Conservation (phyloP, 2,113 vertebrate species). For the Nestor notabilis region DNA sequence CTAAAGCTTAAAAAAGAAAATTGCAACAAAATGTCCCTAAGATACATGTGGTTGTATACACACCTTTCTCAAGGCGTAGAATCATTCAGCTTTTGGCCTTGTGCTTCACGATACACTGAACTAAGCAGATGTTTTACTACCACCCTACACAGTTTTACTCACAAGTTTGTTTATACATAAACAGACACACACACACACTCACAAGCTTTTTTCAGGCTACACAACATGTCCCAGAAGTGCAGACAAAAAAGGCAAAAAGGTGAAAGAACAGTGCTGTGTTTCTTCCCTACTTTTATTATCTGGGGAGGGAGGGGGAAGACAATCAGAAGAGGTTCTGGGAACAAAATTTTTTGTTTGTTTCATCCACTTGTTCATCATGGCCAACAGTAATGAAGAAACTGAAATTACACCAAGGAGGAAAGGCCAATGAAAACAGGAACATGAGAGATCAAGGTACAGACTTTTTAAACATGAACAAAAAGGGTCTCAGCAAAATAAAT, state of each 20-base stretch:
- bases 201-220: background rate
- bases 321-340: background rate
- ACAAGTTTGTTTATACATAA: background rate
- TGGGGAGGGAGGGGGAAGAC: background rate
- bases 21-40: background rate
- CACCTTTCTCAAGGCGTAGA: background rate
- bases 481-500: background rate
- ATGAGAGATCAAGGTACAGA: background rate
- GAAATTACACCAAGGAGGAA: background rate
- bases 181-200: background rate
- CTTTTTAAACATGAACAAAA: background rate
- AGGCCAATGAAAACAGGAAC: background rate
- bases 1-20: background rate
- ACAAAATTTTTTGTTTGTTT: background rate
- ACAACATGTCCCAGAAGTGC: background rate
- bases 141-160: background rate
- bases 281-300: background rate
- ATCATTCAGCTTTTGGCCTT: background rate
- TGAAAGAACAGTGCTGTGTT: background rate
- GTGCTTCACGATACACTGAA: background rate
- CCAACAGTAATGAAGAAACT: background rate
- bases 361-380: background rate
- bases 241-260: background rate
- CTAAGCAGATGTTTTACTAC: constrained; percentile 4
- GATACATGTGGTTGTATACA: background rate